phyloP scores from a whole-genome alignment of 2,888 invertebrate genomes.

The Drosophila picticornis region DNA sequence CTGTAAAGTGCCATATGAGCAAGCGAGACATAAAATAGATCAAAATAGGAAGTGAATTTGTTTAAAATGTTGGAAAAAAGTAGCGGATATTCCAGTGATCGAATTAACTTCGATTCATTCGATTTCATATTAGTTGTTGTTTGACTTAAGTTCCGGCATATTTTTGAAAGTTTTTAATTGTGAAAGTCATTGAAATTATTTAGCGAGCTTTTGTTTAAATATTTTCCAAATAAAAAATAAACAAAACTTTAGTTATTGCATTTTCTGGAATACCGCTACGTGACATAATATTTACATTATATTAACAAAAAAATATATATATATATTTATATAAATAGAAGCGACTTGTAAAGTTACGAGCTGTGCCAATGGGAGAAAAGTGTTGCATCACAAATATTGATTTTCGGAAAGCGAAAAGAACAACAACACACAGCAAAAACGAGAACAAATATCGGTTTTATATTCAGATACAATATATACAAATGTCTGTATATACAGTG shows the following conservation, averaged over 20 bases:
- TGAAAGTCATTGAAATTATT: neutral
- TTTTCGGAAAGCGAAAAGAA: slow-evolving; percentile 39
- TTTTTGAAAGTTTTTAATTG: neutral
- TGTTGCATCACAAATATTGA: slow-evolving; percentile 49
- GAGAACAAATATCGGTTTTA: slow-evolving; percentile 11
- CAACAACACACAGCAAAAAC: slow-evolving; percentile 42
- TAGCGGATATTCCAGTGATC: slow-evolving; percentile 16
- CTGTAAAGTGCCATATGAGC: slow-evolving; percentile 62
- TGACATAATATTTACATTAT: neutral
- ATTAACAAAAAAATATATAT: neutral
- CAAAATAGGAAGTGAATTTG: slow-evolving; percentile 9
- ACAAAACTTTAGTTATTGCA: neutral
- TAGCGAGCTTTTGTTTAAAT: neutral
- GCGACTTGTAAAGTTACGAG: slow-evolving; percentile 41
- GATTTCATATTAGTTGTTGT: neutral
- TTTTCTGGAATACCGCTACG: slow-evolving; percentile 14
- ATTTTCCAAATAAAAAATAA: neutral
- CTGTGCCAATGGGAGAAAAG: slow-evolving; percentile 38
- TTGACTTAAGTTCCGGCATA: neutral
- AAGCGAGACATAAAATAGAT: slow-evolving; percentile 39
- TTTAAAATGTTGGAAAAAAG: slow-evolving; percentile 11
- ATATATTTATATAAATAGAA: slow-evolving; percentile 12
- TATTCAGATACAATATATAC: neutral
- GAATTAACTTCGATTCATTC: neutral
- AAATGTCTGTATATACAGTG: neutral